Evolutionary conservation across 1,140 invertebrate species (phyloP).

Genomic region (Drosophila sp.): DNA sequence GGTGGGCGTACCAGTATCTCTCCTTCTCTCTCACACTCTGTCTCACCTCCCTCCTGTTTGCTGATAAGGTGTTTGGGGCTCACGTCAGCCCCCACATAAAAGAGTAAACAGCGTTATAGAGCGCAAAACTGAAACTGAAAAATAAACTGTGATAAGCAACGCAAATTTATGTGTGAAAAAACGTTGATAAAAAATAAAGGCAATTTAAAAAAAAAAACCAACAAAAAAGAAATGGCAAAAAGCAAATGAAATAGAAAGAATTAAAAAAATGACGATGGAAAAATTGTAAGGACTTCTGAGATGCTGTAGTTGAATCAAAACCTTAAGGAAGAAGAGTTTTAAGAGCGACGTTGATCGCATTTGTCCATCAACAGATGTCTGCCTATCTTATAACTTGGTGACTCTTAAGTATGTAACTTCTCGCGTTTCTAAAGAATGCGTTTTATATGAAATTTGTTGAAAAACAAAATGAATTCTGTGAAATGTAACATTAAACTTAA

Average conservation of each 20-base stretch:
- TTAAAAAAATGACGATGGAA: neutral
- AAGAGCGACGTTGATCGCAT: no score
- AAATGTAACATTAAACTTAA: neutral
- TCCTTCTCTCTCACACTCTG: neutral
- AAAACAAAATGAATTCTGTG: neutral
- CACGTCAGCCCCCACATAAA: conserved; percentile 19
- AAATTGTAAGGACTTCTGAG: neutral
- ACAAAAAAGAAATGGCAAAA: neutral
- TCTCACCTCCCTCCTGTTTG: neutral
- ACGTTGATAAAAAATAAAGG: conserved; percentile 49
- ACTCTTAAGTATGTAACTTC: neutral
- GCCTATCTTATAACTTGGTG: neutral
- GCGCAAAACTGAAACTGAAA: conserved; percentile 17
- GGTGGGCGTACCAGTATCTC: conserved; percentile 7
- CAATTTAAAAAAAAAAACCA: conserved; percentile 16
- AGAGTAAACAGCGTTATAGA: conserved; percentile 22
- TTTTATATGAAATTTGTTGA: neutral
- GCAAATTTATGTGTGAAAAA: conserved; percentile 37
- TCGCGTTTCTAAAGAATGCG: neutral
- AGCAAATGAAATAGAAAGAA: neutral
- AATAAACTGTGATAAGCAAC: conserved; percentile 39
- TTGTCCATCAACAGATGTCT: neutral
- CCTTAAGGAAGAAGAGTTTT: no score
- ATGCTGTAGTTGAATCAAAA: no score
- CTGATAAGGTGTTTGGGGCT: conserved; percentile 31